Evolutionary conservation across 1,140 invertebrate genomes (phyloP), one percentile per base, ranked within the genome.

Genomic region (Scaptomyza montana): DNA sequence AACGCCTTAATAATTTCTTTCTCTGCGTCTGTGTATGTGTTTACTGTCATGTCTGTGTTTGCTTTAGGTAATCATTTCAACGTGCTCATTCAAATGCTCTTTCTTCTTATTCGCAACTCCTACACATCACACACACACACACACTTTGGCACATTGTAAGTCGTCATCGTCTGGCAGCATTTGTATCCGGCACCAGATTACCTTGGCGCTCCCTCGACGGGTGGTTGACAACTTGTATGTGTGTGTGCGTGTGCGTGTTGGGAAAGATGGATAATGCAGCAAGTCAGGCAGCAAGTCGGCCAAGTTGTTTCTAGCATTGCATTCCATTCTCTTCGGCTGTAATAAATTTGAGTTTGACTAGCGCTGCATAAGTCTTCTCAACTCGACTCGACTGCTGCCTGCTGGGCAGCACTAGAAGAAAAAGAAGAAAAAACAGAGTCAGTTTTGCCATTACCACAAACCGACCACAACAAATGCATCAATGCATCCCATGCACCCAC

Each of bases 51-150:
- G 81, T 86, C 81, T 86, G 78, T 87, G 82, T 86, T 86, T 86
- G 82, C 82, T 87, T 87, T 86, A 73, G 82, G 82, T 82, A 86
- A 86, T 86, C 82, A 86, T 87, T 86, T 78, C 65, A 77, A 66
- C 77, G 72, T 74, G 71, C 66, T 64, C 77, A 74, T 57, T 63
- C 71, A 62, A 55, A 25, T 30, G 19, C 43, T 25, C 21, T 33
- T 30, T 2, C 45, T 21, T 30, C 33, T 36, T 36, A 56, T 51
- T 47, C 50, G 46, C 43, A 45, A 10, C 39, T n/a, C 12, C 25
- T 49, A 30, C 3, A 30, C 30, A 25, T 1, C 21, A 4, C 21
- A 25, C 21, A 25, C 16, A 25, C 21, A 21, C 21, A 25, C 21
- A 25, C 21, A 25, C 21, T 1, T 16, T 16, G 16, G 16, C 16